A percentile compares a stretch with the other conserved stretches of the same genome.
These are phyloP conservation scores for Rhabditoides inermis DNA, from an alignment of 2,888 invertebrate genomes.

Conservation along the genomic window DNA sequence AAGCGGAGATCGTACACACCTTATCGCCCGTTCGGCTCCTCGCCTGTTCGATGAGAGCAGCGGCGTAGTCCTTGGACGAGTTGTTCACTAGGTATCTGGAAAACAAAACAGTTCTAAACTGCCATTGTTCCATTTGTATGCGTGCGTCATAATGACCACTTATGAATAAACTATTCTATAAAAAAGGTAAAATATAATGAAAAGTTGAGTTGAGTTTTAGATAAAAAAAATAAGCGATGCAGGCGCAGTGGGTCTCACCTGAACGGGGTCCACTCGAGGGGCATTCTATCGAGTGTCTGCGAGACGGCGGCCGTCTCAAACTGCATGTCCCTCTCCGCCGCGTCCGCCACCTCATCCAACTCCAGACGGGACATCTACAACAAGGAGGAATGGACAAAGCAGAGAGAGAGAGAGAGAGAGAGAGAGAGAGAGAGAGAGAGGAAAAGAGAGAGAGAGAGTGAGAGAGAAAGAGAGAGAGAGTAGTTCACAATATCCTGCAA, in stretches of 20 bases:
- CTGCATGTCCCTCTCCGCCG: constrained; percentile 3
- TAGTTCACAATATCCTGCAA: too few relatives aligned
- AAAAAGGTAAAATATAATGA: too few relatives aligned
- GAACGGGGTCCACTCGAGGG: not conserved
- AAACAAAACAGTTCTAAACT: not conserved
- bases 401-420: not conserved
- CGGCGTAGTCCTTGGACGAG: constrained; percentile 22
- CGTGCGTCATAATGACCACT: not conserved
- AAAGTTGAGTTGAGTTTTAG: too few relatives aligned
- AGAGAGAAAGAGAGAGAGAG: too few relatives aligned
- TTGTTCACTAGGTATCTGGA: constrained; percentile 24
- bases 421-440: too few relatives aligned
- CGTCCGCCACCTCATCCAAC: too few relatives aligned
- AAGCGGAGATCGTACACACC: too few relatives aligned
- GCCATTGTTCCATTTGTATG: not conserved
- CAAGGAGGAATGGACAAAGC: not conserved
- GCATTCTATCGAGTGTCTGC: constrained; percentile 3
- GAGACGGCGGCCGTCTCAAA: constrained; percentile 3
- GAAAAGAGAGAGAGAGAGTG: too few relatives aligned
- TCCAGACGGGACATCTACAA: too few relatives aligned
- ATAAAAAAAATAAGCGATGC: too few relatives aligned
- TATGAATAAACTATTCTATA: too few relatives aligned
- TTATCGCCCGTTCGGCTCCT: constrained; percentile 62
- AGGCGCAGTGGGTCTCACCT: too few relatives aligned
- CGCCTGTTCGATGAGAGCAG: constrained; percentile 14